Conservation (phyloP, 2,888 invertebrate genomes). For the Helleia helle region DNA sequence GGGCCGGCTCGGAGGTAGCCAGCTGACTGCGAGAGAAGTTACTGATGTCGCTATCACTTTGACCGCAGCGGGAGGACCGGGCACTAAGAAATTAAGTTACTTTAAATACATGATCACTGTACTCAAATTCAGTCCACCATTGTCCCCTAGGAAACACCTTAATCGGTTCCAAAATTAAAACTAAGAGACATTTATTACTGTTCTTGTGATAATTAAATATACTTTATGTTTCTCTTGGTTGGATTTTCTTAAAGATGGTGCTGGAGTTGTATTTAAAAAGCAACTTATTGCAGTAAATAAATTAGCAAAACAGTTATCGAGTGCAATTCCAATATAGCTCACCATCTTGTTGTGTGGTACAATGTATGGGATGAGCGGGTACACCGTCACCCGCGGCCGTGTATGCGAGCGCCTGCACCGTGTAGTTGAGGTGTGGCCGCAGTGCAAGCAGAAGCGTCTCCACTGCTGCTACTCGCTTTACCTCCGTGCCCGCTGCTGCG, state of each 20-base stretch:
- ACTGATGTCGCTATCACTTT: conserved; percentile 88
- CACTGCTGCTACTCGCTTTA: conserved; percentile 84
- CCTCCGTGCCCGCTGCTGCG: conserved; percentile 73
- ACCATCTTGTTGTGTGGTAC: conserved; percentile 91
- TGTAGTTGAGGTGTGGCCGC: conserved; percentile 90
- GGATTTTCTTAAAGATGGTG: no score
- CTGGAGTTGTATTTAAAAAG: no score
- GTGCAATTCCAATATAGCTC: conserved; percentile 33
- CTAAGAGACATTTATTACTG: no score
- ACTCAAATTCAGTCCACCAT: no score
- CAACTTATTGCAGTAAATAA: not conserved
- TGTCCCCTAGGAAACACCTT: no score
- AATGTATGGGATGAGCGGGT: conserved; percentile 83
- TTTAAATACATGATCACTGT: no score
- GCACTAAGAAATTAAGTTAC: conserved; percentile 71
- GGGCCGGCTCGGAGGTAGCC: conserved; percentile 86
- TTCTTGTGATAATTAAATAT: no score
- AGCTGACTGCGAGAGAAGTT: conserved; percentile 87
- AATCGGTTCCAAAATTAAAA: no score
- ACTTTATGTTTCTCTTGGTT: no score
- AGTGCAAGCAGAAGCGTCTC: conserved; percentile 87
- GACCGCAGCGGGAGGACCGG: conserved; percentile 87
- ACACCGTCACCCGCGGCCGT: conserved; percentile 90
- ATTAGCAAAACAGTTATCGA: no score
- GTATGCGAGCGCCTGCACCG: conserved; percentile 87